Conservation (phyloP, 2,797 vertebrate species). For the Sus cebifrons region DNA sequence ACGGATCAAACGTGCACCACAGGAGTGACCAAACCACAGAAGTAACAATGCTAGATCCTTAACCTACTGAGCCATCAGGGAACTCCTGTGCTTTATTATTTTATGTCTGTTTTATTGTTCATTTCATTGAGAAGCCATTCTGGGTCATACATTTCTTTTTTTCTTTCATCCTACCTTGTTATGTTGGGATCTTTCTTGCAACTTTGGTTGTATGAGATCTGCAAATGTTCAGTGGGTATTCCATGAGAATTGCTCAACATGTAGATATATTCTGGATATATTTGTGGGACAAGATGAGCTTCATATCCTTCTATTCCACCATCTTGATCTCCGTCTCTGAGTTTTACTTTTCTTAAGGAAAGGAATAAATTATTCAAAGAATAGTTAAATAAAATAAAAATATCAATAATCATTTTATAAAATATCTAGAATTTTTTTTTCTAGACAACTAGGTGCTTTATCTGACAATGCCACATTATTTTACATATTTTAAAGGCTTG, state of each 20-base stretch:
- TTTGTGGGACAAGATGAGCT: not conserved
- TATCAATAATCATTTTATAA: not conserved
- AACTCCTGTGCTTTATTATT: not conserved
- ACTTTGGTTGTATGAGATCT: not conserved
- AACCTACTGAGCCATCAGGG: no score
- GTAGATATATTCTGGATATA: not conserved
- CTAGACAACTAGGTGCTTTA: not conserved
- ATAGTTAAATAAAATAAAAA: no score
- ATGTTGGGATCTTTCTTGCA: not conserved
- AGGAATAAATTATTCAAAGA: not conserved
- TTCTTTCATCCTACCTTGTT: not conserved
- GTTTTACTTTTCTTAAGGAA: conserved; percentile 41
- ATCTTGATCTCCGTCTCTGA: not conserved
- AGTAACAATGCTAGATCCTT: no score
- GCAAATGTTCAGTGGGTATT: not conserved
- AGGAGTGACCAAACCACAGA: no score
- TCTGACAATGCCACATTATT: not conserved
- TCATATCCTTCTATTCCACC: not conserved
- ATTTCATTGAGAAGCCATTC: not conserved
- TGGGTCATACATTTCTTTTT: not conserved
- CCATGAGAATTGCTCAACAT: not conserved
- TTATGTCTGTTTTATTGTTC: conserved; percentile 56
- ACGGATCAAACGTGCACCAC: no score
- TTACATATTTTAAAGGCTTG: not conserved
- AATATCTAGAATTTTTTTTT: not conserved